These are phyloP conservation scores for Virgularia gustaviana DNA, from an alignment of 92 coral and sea anemone species.

Conservation along the genomic window DNA sequence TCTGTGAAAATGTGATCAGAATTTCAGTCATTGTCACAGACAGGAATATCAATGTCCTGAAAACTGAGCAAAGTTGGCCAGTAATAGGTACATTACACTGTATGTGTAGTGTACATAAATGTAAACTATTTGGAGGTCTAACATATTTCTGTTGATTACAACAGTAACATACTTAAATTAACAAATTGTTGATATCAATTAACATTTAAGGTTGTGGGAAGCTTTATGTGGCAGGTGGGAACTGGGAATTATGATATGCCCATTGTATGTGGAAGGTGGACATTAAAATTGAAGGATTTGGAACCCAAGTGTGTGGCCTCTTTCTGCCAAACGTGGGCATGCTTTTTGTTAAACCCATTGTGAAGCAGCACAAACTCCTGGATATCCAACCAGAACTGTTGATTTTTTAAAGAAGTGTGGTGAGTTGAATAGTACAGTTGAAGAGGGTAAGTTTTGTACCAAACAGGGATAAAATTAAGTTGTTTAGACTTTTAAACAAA, in stretches of 20 bases:
- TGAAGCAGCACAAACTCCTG: not conserved
- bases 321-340: conserved; percentile 37
- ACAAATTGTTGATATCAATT: not conserved
- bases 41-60: no score
- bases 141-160: no score
- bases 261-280: no score
- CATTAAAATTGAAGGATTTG: conserved; percentile 29
- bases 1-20: no score
- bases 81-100: no score
- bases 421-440: not conserved
- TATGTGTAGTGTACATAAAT: no score
- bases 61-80: no score
- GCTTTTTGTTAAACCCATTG: conserved; percentile 33
- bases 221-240: conserved; percentile 42
- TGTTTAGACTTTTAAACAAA: no score
- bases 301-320: conserved; percentile 33
- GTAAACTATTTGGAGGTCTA: no score
- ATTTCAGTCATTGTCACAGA: no score
- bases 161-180: not conserved
- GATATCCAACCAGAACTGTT: conserved; percentile 18
- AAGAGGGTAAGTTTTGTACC: not conserved
- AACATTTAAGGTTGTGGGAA: conserved; percentile 27
- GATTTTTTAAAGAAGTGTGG: conserved; percentile 30
- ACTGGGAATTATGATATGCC: no score
- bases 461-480: no score